Percentiles rank a stretch among this genome's conserved stretches.
phyloP scores from a whole-genome alignment of 1,140 invertebrate species.

The Nasonia longicornis region DNA sequence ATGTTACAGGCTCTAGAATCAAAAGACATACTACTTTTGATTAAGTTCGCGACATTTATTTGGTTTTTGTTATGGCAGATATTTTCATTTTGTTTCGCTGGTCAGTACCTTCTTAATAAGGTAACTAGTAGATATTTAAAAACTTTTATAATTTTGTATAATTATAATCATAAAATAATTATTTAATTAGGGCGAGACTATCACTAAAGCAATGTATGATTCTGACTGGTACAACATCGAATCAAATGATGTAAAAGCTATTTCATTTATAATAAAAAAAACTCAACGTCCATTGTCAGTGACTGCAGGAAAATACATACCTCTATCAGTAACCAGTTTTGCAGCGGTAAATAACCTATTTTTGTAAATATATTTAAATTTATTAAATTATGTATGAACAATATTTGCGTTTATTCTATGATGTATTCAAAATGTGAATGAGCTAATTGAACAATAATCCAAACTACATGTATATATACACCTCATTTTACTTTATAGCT shows the following conservation, averaged over 20 bases:
- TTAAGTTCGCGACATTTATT: not conserved
- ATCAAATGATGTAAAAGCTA: not conserved
- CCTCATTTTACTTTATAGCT: no score
- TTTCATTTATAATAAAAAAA: conserved; percentile 20
- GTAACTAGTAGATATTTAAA: not conserved
- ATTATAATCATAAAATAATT: not conserved
- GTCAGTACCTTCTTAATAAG: conserved; percentile 20
- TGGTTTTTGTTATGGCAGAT: not conserved
- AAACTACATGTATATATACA: no score
- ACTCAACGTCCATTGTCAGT: not conserved
- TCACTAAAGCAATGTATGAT: not conserved
- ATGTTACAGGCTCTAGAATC: not conserved
- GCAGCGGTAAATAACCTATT: conserved; percentile 8
- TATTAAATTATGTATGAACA: no score
- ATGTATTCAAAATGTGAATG: not conserved
- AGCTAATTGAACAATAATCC: not conserved
- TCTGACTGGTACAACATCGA: conserved; percentile 4
- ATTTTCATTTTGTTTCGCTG: conserved; percentile 28
- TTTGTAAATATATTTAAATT: no score
- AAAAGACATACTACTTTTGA: not conserved
- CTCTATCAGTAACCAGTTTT: not conserved
- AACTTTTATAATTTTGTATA: not conserved
- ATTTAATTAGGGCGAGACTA: not conserved
- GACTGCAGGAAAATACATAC: not conserved
- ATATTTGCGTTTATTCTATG: no score